These are phyloP conservation scores for Temnothorax curvispinosus DNA, from an alignment of 1,140 invertebrate species.

Conservation along the genomic window DNA sequence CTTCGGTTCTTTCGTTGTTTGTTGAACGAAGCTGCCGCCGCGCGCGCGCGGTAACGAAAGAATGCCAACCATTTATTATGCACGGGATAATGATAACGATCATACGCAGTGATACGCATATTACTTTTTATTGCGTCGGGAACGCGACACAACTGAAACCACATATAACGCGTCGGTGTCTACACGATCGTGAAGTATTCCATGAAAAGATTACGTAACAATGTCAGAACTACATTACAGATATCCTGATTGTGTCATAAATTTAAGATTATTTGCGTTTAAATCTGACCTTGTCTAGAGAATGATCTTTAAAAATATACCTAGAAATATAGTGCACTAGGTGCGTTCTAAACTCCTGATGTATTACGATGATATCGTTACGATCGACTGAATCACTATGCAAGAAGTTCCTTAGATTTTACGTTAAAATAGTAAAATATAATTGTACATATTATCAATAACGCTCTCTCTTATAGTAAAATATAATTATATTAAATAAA, in stretches of 20 bases:
- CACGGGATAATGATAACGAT: neutral
- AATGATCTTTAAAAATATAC: neutral
- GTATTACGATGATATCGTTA: neutral
- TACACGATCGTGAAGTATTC: neutral
- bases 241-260: neutral
- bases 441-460: neutral
- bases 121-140: neutral
- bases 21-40: neutral
- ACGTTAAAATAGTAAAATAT: neutral
- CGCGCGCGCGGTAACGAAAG: neutral
- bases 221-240: neutral
- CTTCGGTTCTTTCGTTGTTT: neutral
- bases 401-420: neutral
- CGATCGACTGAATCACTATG: neutral
- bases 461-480: neutral
- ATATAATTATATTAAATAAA: neutral
- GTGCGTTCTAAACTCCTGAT: neutral
- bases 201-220: neutral
- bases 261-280: neutral
- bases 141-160: neutral
- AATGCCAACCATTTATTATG: neutral
- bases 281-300: neutral
- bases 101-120: neutral
- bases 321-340: neutral
- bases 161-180: neutral